phyloP scores from a whole-genome alignment of 1,140 invertebrate species.

The Pollicipes pollicipes region DNA sequence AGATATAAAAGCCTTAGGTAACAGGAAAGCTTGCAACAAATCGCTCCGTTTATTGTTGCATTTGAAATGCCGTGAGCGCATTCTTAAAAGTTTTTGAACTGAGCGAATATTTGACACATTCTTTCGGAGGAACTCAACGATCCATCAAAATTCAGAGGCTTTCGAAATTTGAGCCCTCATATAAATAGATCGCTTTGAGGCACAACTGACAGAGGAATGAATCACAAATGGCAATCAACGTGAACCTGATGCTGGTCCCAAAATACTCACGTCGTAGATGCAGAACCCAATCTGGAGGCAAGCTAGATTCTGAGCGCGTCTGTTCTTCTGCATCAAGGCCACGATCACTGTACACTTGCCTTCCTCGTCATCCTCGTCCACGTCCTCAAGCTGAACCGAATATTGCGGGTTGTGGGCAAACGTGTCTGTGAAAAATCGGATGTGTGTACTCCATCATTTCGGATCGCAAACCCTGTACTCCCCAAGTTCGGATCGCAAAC shows the following conservation, averaged over 20 bases:
- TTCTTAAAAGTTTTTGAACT: no score
- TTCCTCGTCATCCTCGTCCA: conserved; percentile 73
- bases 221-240: conserved; percentile 17
- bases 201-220: no score
- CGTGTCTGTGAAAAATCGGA: conserved; percentile 42
- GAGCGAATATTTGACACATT: no score
- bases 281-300: conserved; percentile 80
- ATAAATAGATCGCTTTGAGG: no score
- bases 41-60: no score
- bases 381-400: conserved; percentile 66
- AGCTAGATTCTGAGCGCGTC: conserved; percentile 61
- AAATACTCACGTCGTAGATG: conserved; percentile 56
- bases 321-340: conserved; percentile 57
- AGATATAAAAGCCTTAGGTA: no score
- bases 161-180: no score
- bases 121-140: no score
- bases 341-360: conserved; percentile 80
- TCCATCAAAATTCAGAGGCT: no score
- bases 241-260: conserved; percentile 31
- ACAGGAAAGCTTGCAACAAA: no score
- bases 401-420: conserved; percentile 95
- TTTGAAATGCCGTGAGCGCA: no score
- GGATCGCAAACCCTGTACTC: neutral
- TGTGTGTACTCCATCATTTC: neutral
- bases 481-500: neutral